A percentile compares a stretch with the other conserved stretches of the same genome.
Conservation (phyloP, 2,888 invertebrate genomes). For the Ditylenchus weischeri region DNA sequence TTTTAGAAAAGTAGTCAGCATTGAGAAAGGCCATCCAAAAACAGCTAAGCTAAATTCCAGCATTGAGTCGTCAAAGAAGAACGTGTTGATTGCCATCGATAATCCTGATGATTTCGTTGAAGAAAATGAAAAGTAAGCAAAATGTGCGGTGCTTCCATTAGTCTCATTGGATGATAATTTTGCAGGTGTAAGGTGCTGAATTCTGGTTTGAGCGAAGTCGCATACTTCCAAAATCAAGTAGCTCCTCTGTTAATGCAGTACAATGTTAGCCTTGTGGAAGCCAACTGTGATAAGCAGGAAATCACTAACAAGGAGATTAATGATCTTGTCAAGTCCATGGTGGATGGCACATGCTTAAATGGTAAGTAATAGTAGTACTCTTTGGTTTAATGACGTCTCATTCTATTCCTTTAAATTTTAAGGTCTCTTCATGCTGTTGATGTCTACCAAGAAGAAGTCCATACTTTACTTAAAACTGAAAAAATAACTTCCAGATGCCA, state of each 20-base stretch:
- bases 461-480: conserved; percentile 1
- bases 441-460: conserved; percentile 2
- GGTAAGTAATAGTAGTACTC: neutral
- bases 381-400: neutral
- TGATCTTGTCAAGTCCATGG: conserved; percentile 1
- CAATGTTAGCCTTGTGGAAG: neutral
- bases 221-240: neutral
- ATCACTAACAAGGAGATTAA: neutral
- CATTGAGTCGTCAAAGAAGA: conserved; percentile 14
- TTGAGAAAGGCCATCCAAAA: conserved; percentile 20
- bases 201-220: neutral
- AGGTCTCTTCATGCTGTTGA: conserved; percentile 2
- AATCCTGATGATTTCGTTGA: conserved; percentile 16
- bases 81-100: conserved; percentile 20
- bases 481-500: neutral
- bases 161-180: neutral
- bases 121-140: conserved; percentile 12
- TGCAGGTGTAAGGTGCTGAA: conserved; percentile 1
- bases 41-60: conserved; percentile 10
- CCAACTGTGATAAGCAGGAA: conserved; percentile 3
- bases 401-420: neutral
- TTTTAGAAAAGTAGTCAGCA: conserved; percentile 17
- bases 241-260: conserved; percentile 2
- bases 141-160: neutral
- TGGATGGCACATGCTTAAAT: conserved; percentile 6